Evolutionary conservation across 1,140 invertebrate species (phyloP).

Genomic region (Philotrypesis tridentata): DNA sequence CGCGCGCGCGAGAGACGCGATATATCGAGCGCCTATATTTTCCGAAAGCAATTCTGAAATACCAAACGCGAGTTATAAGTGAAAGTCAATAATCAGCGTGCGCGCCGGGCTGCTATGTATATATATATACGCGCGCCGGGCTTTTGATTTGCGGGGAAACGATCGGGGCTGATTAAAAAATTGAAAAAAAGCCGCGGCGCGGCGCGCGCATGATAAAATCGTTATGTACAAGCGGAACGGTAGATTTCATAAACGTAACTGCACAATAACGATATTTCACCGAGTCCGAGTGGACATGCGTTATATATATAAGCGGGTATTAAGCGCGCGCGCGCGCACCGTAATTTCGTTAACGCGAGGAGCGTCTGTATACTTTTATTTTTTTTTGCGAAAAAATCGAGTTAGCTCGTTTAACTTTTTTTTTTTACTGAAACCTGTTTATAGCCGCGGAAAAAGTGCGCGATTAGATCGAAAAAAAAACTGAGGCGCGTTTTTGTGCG

Average conservation of each 20-base stretch:
- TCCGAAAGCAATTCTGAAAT: neutral
- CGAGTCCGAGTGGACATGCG: neutral
- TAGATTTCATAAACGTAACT: constrained; percentile 5
- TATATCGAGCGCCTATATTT: neutral
- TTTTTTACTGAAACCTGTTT: too few relatives aligned
- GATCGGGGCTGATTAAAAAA: neutral
- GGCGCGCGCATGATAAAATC: neutral
- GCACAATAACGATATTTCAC: constrained; percentile 14
- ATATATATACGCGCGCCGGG: neutral
- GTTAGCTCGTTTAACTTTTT: too few relatives aligned
- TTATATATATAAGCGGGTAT: neutral
- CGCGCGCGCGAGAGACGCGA: neutral
- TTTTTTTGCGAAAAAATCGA: too few relatives aligned
- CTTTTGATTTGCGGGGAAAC: neutral
- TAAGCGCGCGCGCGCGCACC: too few relatives aligned
- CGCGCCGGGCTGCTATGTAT: too few relatives aligned
- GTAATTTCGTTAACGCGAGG: neutral
- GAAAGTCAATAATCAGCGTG: neutral
- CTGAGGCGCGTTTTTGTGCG: too few relatives aligned
- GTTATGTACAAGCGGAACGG: neutral
- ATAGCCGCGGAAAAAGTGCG: too few relatives aligned
- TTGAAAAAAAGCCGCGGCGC: too few relatives aligned
- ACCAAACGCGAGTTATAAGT: neutral
- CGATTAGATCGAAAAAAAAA: too few relatives aligned
- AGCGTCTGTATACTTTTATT: too few relatives aligned